Percentiles rank a stretch among this genome's conserved stretches.
Conservation (phyloP, 2,113 vertebrate species). For the Raja brachyura region DNA sequence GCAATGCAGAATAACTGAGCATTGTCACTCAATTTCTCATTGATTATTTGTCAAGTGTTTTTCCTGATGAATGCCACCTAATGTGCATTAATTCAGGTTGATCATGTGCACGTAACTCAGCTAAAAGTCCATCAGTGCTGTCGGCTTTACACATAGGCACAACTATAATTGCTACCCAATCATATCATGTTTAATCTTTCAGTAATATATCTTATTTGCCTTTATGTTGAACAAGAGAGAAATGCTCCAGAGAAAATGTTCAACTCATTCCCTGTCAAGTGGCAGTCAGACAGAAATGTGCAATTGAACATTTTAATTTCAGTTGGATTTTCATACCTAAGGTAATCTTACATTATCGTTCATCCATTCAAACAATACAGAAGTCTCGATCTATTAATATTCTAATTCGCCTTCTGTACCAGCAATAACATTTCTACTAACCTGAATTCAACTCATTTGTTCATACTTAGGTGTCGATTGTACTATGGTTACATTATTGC, state of each 20-base stretch:
- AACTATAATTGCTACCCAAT: background rate
- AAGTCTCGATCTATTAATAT: background rate
- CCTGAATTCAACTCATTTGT: background rate
- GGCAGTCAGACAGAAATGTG: background rate
- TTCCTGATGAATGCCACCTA: background rate
- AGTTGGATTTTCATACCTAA: too few species aligned
- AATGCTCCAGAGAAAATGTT: background rate
- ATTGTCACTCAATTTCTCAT: background rate
- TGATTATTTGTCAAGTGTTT: background rate
- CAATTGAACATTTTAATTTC: background rate
- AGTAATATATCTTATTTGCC: background rate
- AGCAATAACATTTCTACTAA: background rate
- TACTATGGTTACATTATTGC: background rate
- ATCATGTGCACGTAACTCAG: background rate
- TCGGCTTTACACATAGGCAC: background rate
- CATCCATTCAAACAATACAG: background rate
- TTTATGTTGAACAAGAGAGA: background rate
- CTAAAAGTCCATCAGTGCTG: background rate
- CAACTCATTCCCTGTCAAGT: background rate
- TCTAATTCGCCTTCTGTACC: background rate
- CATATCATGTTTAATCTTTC: background rate
- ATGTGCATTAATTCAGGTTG: background rate
- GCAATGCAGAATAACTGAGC: background rate
- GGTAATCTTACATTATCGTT: background rate
- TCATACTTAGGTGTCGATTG: background rate